phyloP scores from a whole-genome alignment of 2,113 vertebrate species.

The Passer domesticus region DNA sequence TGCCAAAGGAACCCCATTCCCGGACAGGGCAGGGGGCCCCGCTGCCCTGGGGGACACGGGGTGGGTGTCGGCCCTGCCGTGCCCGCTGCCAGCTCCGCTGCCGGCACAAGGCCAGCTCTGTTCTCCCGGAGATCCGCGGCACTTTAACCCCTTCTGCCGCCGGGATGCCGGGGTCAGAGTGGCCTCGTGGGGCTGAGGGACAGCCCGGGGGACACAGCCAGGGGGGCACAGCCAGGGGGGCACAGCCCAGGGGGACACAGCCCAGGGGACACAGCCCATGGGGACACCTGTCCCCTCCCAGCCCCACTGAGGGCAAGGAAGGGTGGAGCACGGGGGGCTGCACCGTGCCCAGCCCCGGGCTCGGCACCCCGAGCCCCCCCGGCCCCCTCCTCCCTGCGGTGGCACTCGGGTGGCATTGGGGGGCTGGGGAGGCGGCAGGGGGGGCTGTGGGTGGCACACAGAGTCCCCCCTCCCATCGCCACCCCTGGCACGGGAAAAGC shows the following conservation, averaged over 20 bases:
- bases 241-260: accelerated
- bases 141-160: neutral
- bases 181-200: neutral
- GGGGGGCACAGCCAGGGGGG: too few species aligned
- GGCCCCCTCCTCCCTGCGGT: neutral
- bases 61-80: neutral
- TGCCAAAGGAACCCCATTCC: neutral
- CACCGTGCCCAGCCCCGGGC: neutral
- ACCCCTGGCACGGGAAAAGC: neutral
- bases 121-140: neutral
- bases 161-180: accelerated
- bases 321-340: neutral
- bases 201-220: neutral
- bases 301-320: neutral
- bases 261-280: neutral
- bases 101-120: neutral
- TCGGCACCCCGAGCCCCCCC: neutral
- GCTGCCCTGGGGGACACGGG: neutral
- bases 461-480: neutral
- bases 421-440: neutral
- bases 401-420: accelerated
- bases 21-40: neutral
- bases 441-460: neutral
- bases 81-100: neutral
- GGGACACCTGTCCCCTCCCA: too few species aligned